These are phyloP conservation scores for Cheilosia vernalis DNA, from an alignment of 2,888 invertebrate genomes.

Conservation along the genomic window DNA sequence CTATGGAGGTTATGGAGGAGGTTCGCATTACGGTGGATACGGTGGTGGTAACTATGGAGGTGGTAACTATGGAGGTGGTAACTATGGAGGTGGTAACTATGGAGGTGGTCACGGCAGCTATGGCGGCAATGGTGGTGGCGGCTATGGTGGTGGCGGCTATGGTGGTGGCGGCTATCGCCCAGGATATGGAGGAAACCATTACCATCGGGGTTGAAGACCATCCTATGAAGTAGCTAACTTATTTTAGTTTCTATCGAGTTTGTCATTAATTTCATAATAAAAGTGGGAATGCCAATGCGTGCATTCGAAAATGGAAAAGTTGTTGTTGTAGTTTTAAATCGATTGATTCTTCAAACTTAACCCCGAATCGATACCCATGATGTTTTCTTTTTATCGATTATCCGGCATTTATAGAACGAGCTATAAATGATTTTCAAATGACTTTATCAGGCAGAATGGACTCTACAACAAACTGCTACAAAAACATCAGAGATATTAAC, in stretches of 20 bases:
- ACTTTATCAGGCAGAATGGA: too few species aligned
- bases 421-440: too few species aligned
- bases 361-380: too few species aligned
- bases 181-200: slow-evolving; percentile 3
- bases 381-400: too few species aligned
- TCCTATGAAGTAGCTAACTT: background rate
- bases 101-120: slow-evolving; percentile 6
- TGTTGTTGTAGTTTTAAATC: too few species aligned
- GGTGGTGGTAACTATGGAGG: slow-evolving; percentile 33
- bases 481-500: too few species aligned
- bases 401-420: too few species aligned
- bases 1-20: slow-evolving; percentile 33
- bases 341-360: too few species aligned
- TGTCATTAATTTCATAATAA: background rate
- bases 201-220: background rate
- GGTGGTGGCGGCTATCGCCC: slow-evolving; percentile 12
- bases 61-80: slow-evolving; percentile 30
- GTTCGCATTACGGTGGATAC: slow-evolving; percentile 28
- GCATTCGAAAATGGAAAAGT: background rate
- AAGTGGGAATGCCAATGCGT: background rate
- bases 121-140: slow-evolving; percentile 35
- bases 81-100: background rate
- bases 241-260: background rate
- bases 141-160: slow-evolving; percentile 4
- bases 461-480: too few species aligned